Evolutionary conservation across 1,140 invertebrate species (phyloP), one percentile per base, ranked within the genome.

Genomic region (Drosophila asahinai): DNA sequence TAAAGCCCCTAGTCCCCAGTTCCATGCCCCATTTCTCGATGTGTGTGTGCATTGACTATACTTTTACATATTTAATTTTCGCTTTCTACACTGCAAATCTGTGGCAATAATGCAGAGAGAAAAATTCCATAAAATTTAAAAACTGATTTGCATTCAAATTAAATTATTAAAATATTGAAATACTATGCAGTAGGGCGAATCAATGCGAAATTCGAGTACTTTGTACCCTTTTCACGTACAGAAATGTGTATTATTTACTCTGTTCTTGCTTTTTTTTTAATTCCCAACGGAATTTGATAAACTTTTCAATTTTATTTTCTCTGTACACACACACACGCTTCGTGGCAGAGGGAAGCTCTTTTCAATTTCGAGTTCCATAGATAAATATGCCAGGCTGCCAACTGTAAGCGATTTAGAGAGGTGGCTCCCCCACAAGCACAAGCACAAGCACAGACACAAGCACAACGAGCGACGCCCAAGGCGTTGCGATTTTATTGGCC

Each of bases 401-500:
- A 80, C 81, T 75, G 77, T 52, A 78, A 72, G 54, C 81, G 81
- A 78, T 86, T 83, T 78, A 60, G 59, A 59, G n/a, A 49, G 57
- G 47, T 9, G 48, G 12, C 22, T 30, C 42, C 40, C 17, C 15
- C 25, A 14, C 51, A 25, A 11, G 33, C 33, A 8, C 9, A 33
- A 6, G 27, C 27, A 27, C 27, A 30, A 6, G 6, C 27, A 27
- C 27, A 27, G 25, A 60, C 43, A 33, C 9, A 42, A 62, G 14
- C 42, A 54, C 15, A 25, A 66, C 54, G 49, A 77, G 67, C 51
- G 57, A 61, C 52, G 83, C 84, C 78, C 74, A 60, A 84, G 75
- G 86, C 86, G 86, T 89, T 89, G 73, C 64, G 81, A 89, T 89
- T 89, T 90, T 90, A 89, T 90, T 90, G 86, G 78, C 79, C 86